These are phyloP conservation scores for Apamea sordens DNA, from an alignment of 2,888 invertebrate species.

Conservation along the genomic window DNA sequence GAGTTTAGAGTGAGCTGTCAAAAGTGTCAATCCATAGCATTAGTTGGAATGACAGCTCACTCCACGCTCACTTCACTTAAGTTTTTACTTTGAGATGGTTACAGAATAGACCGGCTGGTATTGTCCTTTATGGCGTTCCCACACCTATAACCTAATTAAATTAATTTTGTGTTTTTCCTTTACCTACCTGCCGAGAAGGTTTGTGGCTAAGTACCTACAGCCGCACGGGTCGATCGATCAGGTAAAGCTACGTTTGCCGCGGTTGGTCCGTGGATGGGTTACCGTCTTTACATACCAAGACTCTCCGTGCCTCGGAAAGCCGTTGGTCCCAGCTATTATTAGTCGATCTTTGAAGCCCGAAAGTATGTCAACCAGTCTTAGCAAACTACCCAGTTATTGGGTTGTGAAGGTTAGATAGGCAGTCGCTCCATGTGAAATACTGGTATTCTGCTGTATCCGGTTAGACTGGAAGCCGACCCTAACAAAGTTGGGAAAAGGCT, in stretches of 20 bases:
- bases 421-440: not conserved
- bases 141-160: not conserved
- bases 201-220: not conserved
- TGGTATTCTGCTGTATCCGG: not conserved
- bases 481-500: not conserved
- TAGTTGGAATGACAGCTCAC: no score
- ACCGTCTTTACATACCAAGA: not conserved
- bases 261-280: not conserved
- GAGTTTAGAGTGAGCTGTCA: no score
- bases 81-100: no score
- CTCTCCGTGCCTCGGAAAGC: not conserved
- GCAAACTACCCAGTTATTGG: not conserved
- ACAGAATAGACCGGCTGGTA: no score
- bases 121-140: not conserved
- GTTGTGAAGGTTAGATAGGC: not conserved
- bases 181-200: not conserved
- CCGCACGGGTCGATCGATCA: not conserved
- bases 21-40: no score
- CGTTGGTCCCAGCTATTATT: not conserved
- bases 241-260: not conserved
- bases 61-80: no score
- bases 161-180: not conserved
- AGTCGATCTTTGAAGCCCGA: not conserved
- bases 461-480: not conserved
- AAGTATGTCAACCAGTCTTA: not conserved